Evolutionary conservation across 1,140 invertebrate genomes (phyloP).

Genomic region (Drosophila kikkawai): DNA sequence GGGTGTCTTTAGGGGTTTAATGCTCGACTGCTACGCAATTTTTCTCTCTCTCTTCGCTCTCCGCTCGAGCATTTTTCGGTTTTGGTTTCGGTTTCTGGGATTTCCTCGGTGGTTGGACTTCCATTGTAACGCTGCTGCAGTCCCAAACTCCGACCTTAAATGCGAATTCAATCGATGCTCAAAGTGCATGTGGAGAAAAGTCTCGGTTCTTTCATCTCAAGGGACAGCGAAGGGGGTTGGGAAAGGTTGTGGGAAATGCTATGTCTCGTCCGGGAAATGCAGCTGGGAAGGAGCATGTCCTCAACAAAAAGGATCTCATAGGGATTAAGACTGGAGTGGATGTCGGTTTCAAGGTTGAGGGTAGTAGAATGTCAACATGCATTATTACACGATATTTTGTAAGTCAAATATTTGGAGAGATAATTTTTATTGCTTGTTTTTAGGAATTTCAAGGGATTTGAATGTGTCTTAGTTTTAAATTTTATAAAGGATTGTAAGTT

Average conservation of each 20-base stretch:
- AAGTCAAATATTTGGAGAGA: conserved; percentile 11
- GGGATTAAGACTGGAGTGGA: conserved; percentile 6
- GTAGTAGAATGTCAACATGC: conserved; percentile 25
- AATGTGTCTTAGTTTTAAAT: no score
- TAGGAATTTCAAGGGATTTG: neutral
- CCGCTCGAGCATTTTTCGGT: conserved; percentile 30
- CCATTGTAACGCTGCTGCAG: conserved; percentile 32
- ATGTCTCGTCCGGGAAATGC: conserved; percentile 16
- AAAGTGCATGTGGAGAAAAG: conserved; percentile 37
- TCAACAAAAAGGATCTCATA: conserved; percentile 17
- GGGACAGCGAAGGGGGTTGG: conserved; percentile 20
- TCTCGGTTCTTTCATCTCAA: conserved; percentile 18
- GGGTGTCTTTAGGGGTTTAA: conserved; percentile 79
- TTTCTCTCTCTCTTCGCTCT: conserved; percentile 38
- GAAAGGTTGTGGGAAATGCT: conserved; percentile 12
- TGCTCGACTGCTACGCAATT: conserved; percentile 78
- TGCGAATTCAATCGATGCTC: conserved; percentile 50
- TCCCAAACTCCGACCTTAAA: conserved; percentile 9
- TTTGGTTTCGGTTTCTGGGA: conserved; percentile 55
- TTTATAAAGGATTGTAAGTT: no score
- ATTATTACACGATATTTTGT: conserved; percentile 22
- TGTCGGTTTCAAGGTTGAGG: conserved; percentile 3
- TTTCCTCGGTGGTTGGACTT: conserved; percentile 41
- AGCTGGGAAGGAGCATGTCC: conserved; percentile 6
- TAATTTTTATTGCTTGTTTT: neutral